Evolutionary conservation across 2,888 invertebrate species (phyloP).

Genomic region (Diarsia rubi): DNA sequence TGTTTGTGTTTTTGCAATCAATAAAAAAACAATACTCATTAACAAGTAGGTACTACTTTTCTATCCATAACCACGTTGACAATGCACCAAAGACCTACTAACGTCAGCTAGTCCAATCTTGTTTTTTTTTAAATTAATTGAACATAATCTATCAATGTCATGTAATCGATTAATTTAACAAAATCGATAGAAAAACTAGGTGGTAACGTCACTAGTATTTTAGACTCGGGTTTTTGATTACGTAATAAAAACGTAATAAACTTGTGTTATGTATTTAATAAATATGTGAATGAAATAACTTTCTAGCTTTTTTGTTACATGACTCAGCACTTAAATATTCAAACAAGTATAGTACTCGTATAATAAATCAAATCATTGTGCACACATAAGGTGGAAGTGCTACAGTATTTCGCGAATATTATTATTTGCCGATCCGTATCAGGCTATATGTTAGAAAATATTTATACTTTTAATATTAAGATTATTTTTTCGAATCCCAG

Average conservation of each 20-base stretch:
- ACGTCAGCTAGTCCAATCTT: background rate
- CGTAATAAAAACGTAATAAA: background rate
- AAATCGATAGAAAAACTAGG: background rate
- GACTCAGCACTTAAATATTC: background rate
- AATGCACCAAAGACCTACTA: background rate
- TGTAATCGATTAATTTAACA: background rate
- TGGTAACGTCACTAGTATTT: background rate
- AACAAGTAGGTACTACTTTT: background rate
- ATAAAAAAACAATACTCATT: background rate
- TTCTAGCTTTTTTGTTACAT: background rate
- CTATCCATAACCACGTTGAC: background rate
- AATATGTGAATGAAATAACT: background rate
- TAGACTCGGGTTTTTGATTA: background rate
- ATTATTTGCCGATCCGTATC: too few relatives aligned
- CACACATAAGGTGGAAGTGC: too few relatives aligned
- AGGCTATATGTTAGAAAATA: too few relatives aligned
- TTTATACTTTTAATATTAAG: background rate
- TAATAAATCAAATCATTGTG: background rate
- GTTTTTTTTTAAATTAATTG: background rate
- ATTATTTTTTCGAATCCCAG: slow-evolving; percentile 76
- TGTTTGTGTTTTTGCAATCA: background rate
- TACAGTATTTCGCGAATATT: too few relatives aligned
- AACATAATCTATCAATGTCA: background rate
- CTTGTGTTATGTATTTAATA: background rate
- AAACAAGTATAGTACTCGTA: background rate